Evolutionary conservation across 2,888 invertebrate genomes (phyloP).

Genomic region (Drosophila mettleri): DNA sequence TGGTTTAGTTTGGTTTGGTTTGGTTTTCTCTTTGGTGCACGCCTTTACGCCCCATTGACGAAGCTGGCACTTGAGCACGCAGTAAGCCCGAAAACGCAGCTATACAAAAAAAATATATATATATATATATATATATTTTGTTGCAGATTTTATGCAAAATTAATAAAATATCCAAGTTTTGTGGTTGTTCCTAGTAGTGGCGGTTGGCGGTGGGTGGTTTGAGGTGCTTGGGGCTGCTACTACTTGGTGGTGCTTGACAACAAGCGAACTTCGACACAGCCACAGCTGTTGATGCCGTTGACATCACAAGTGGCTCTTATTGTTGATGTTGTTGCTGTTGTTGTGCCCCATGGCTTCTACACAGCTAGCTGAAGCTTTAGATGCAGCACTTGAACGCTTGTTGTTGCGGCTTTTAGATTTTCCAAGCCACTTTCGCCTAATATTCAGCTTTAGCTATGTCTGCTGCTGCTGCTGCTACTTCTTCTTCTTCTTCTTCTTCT

Average conservation of each 20-base stretch:
- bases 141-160: slow-evolving; percentile 67
- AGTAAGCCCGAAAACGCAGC: slow-evolving; percentile 56
- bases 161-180: slow-evolving; percentile 70
- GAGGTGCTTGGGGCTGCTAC: slow-evolving; percentile 12
- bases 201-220: background rate
- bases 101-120: slow-evolving; percentile 7
- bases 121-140: too few species aligned
- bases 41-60: slow-evolving; percentile 31
- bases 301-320: slow-evolving; percentile 66
- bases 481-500: slow-evolving; percentile 23
- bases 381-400: slow-evolving; percentile 56
- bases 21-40: background rate
- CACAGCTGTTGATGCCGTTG: slow-evolving; percentile 67
- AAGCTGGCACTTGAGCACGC: slow-evolving; percentile 72
- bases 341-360: slow-evolving; percentile 32
- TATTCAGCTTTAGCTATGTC: slow-evolving; percentile 55
- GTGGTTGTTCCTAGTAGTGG: slow-evolving; percentile 19
- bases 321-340: slow-evolving; percentile 24
- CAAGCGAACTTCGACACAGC: slow-evolving; percentile 55
- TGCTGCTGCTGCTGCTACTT: slow-evolving; percentile 19
- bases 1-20: slow-evolving; percentile 7
- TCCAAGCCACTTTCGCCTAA: slow-evolving; percentile 76
- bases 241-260: slow-evolving; percentile 33
- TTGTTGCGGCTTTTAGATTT: slow-evolving; percentile 75
- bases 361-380: slow-evolving; percentile 17